These are phyloP conservation scores for Heteronetta atricapilla DNA, from an alignment of 2,113 vertebrate species.

Conservation along the genomic window DNA sequence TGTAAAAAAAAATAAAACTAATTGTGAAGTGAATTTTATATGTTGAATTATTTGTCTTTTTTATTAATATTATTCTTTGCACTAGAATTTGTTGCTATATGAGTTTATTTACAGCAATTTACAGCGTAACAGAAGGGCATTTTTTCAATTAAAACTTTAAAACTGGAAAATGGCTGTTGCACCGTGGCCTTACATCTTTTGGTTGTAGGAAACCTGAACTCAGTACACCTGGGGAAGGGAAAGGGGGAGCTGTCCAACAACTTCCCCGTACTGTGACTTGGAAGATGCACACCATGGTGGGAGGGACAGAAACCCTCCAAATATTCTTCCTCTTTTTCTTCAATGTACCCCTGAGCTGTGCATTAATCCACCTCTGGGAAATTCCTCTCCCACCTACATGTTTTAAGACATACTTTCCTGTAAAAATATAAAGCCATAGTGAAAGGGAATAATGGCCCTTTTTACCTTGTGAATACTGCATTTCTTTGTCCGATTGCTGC, in stretches of 20 bases:
- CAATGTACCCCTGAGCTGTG: neutral
- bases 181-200: neutral
- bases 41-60: neutral
- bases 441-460: neutral
- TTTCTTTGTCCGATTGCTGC: constrained; percentile 82
- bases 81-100: neutral
- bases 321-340: neutral
- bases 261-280: neutral
- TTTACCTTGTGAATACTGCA: constrained; percentile 78
- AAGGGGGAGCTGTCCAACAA: neutral
- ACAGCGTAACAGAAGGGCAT: neutral
- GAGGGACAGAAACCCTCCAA: neutral
- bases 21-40: neutral
- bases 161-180: neutral
- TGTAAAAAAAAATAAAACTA: neutral
- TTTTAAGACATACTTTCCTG: neutral
- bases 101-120: neutral
- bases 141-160: neutral
- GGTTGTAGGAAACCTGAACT: neutral
- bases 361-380: neutral
- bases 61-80: neutral
- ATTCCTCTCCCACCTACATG: neutral
- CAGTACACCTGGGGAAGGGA: rapidly evolving
- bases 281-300: neutral
- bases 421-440: neutral